Base-by-base conservation (phyloP, 1,140 invertebrate genomes). In the Drosophila serrata region DNA sequence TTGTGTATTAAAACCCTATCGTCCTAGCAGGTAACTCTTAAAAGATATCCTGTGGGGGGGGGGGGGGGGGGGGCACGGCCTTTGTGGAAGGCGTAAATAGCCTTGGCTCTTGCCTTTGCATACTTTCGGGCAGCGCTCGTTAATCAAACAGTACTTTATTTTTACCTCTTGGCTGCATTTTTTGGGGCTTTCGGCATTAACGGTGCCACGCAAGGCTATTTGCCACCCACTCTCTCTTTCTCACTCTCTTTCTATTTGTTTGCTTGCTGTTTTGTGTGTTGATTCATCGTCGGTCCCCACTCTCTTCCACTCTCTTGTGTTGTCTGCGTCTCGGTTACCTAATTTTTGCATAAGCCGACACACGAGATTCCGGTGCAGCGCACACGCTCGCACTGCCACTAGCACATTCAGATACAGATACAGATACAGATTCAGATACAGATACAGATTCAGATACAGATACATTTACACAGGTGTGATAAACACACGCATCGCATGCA, bases 71-170 rank as follows among this genome's bases (percentile, higher is more conserved):
- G 8, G 19, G 19, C 33, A 15, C 15, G 24, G 3, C 33, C 12
- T 13, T 12, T 15, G 55, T 29, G 15, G 1, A 37, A 37, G 59
- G 37, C 27, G 2, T n/a, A 17, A 53, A 53, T 60, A 31, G 24
- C 46, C 46, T 67, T 68, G 45, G 37, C 33, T 55, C 51, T 37
- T 11, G 12, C n/a, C n/a, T 46, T 62, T 59, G 64, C 82, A 88
- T 87, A 87, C 84, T 87, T 88, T 88, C 59, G 68, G 82, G 82
- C 82, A 57, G 29, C 6, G 9, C 22, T 27, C 15, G 27, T 81
- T 78, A 69, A 59, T 58, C 15, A 6, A 46, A 22, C 42, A 37
- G 31, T 24, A 39, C 55, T 13, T 57, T 33, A 33, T 51, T n/a
- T 27, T 39, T 57, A 29, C 37, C 19, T 45, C 31, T 72, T 62